Percentiles rank a stretch among this genome's conserved stretches.
These are phyloP conservation scores for Yponomeuta cagnagella DNA, from an alignment of 2,888 invertebrate genomes.

Conservation along the genomic window DNA sequence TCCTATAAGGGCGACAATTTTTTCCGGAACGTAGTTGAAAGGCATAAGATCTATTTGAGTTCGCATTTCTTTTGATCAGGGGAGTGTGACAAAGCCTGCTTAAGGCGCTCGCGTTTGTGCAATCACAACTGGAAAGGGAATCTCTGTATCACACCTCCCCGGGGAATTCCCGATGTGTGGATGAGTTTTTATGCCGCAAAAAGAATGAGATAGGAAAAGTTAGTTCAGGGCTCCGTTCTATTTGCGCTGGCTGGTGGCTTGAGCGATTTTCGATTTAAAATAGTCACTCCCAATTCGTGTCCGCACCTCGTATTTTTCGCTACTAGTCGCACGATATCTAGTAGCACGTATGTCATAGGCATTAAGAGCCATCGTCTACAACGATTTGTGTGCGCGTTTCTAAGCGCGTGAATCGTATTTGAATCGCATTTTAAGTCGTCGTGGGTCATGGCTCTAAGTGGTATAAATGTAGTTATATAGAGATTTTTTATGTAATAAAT, in stretches of 20 bases:
- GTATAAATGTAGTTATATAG: no score
- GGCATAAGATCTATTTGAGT: conserved; percentile 13
- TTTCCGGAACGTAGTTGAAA: neutral
- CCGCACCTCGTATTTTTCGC: no score
- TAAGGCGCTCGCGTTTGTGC: conserved; percentile 45
- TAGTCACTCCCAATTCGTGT: no score
- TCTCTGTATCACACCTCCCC: conserved; percentile 31
- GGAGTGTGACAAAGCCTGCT: conserved; percentile 26
- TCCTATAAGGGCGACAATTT: neutral
- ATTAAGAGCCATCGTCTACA: no score
- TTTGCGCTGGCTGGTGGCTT: neutral
- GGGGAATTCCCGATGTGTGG: conserved; percentile 20
- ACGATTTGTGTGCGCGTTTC: no score
- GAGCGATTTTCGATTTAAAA: neutral
- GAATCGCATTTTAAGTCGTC: no score
- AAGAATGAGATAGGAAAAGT: neutral
- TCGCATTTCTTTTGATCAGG: conserved; percentile 42
- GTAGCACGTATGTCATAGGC: no score
- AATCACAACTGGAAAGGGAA: conserved; percentile 43
- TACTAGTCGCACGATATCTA: no score
- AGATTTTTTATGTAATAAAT: no score
- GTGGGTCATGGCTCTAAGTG: no score
- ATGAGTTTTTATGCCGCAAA: conserved; percentile 28
- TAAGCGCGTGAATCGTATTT: no score
- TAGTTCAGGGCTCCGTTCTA: neutral